Evolutionary conservation across 2,797 vertebrate species (phyloP), one percentile per base, ranked within the genome.

Genomic region (Rhynchotus rufescens): DNA sequence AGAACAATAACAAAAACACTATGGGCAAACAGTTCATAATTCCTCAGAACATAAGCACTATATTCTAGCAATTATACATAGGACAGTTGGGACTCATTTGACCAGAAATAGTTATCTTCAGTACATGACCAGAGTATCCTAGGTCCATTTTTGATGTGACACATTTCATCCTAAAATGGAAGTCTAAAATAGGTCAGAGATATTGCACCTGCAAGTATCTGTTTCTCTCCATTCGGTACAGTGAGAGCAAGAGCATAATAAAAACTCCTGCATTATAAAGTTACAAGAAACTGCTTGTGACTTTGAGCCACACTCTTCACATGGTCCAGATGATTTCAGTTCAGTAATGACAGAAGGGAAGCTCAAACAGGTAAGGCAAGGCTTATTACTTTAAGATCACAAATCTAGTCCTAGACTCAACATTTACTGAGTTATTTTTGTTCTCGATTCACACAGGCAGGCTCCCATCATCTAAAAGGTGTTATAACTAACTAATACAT

Each of bases 81-180:
- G 2, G 59, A 67, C 4, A 16, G n/a, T 5, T 16, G 28, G 4
- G 3, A n/a, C 34, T 72, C 22, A n/a, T 61, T 13, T 1, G 3
- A 17, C 13, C 23, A 65, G 21, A 84, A 40, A 4, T 54, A 4
- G 2, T 47, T 77, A 20, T 42, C 8, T 62, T 28, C n/a, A 38
- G 7, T 19, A 7, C 2, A 71, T 57, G 15, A 65, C 32, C 17
- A 26, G 20, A 6, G 7, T 10, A 44, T 5, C 22, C 11, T 66
- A 78, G 8, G 32, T 3, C 2, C 10, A 51, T 74, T 60, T 66
- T 23, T 19, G 8, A 77, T 54, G 28, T 25, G 22, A 30, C 66
- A 10, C 1, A 36, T 86, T 78, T 91, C 0, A 60, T 40, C 38
- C 16, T 79, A 30, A 79, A 89, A 86, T 14, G 3, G 20, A 81